phyloP scores from a whole-genome alignment of 2,888 invertebrate genomes.

The Morinoia aosen region DNA sequence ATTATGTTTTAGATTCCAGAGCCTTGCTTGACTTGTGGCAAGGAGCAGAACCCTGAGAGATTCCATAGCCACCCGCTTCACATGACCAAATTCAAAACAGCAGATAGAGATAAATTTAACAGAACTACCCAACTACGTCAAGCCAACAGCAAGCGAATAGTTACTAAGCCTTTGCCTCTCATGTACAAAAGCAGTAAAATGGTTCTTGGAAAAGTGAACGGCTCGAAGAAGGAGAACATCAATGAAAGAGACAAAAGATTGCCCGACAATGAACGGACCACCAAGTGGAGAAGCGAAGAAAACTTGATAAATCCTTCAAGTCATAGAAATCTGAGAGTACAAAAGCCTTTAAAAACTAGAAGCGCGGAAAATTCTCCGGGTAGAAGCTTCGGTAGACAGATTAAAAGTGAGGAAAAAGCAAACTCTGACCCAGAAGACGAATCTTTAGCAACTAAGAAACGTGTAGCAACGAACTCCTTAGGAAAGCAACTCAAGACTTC shows the following conservation, averaged over 20 bases:
- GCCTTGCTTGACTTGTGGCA: slow-evolving; percentile 74
- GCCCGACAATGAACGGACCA: neutral
- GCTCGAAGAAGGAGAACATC: slow-evolving; percentile 52
- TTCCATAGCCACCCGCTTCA: slow-evolving; percentile 76
- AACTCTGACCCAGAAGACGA: slow-evolving; percentile 7
- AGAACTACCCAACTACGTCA: slow-evolving; percentile 66
- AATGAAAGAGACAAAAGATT: neutral
- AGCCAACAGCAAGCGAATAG: slow-evolving; percentile 57
- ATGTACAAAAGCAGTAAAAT: slow-evolving; percentile 62
- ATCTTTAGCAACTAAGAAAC: neutral
- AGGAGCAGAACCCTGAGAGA: slow-evolving; percentile 80
- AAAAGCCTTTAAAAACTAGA: slow-evolving; percentile 33
- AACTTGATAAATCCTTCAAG: neutral
- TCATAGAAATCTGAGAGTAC: neutral
- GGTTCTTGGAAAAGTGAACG: slow-evolving; percentile 55
- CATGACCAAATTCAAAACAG: slow-evolving; percentile 61
- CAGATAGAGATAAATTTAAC: slow-evolving; percentile 69
- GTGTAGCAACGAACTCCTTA: neutral
- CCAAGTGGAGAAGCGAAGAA: slow-evolving; percentile 12
- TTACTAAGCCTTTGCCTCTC: slow-evolving; percentile 65
- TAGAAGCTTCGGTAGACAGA: neutral
- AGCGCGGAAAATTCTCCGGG: slow-evolving; percentile 46
- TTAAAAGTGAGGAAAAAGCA: neutral
- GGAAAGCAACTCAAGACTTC: slow-evolving; percentile 58
- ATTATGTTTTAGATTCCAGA: slow-evolving; percentile 60